Conservation (phyloP, 1,140 invertebrate genomes). For the Leptinotarsa undecemlineata region DNA sequence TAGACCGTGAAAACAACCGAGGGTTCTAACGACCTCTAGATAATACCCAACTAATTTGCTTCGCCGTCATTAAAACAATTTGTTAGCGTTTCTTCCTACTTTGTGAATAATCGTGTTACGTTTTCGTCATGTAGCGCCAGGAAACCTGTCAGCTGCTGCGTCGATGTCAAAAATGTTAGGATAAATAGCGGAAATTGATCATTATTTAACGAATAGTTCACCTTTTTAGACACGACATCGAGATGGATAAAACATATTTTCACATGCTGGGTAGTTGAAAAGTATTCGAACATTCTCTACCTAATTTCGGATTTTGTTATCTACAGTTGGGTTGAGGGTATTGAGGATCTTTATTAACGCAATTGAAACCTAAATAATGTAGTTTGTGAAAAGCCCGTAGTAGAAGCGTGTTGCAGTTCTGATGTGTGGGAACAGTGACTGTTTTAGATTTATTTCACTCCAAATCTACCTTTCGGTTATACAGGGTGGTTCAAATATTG, state of each 20-base stretch:
- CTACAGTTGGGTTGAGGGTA: too few species aligned
- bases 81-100: background rate
- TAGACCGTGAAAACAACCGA: background rate
- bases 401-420: too few species aligned
- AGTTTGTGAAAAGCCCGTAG: too few species aligned
- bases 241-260: background rate
- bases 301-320: too few species aligned
- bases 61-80: background rate
- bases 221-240: slow-evolving; percentile 25
- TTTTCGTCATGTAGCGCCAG: slow-evolving; percentile 15
- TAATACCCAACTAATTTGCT: background rate
- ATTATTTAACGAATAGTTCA: slow-evolving; percentile 34
- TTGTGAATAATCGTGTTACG: slow-evolving; percentile 8
- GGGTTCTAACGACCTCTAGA: background rate
- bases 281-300: too few species aligned
- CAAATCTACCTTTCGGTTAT: too few species aligned
- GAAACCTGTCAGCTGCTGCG: slow-evolving; percentile 30
- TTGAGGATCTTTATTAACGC: too few species aligned
- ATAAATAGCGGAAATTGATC: slow-evolving; percentile 32
- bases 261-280: background rate
- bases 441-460: too few species aligned
- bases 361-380: too few species aligned
- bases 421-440: too few species aligned
- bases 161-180: slow-evolving; percentile 3
- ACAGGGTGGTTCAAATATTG: too few species aligned